Evolutionary conservation across 1,140 invertebrate genomes (phyloP).

Genomic region (Chrysopa pallens): DNA sequence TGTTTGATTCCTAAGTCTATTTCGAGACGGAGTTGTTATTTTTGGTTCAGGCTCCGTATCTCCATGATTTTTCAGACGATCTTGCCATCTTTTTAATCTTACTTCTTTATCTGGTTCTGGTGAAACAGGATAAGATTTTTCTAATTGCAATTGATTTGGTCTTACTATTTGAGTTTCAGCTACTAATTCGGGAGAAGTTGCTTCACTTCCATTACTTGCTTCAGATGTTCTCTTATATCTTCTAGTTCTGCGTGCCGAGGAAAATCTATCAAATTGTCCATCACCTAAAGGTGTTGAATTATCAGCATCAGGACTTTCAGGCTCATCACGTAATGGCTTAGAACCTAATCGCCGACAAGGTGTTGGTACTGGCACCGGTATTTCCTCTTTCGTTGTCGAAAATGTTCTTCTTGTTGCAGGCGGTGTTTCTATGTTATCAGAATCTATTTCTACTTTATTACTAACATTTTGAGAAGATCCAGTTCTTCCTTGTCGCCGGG

Average conservation of each 20-base stretch:
- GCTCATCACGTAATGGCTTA: constrained; percentile 12
- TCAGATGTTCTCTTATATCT: constrained; percentile 60
- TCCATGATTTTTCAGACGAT: constrained; percentile 31
- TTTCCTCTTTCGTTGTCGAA: constrained; percentile 31
- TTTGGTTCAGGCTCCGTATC: constrained; percentile 5
- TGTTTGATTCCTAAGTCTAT: constrained; percentile 27
- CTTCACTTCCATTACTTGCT: constrained; percentile 33
- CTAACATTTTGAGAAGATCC: constrained; percentile 24
- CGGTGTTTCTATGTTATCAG: constrained; percentile 79
- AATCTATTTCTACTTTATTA: constrained; percentile 71
- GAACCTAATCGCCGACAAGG: constrained; percentile 28
- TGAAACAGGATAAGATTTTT: constrained; percentile 8
- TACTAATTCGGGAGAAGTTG: constrained; percentile 27
- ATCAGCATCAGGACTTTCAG: constrained; percentile 21
- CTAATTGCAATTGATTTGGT: constrained; percentile 4
- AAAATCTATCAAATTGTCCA: constrained; percentile 72
- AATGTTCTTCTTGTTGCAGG: constrained; percentile 55
- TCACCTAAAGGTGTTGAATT: constrained; percentile 35
- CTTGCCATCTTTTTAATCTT: constrained; percentile 42
- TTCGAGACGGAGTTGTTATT: constrained; percentile 4
- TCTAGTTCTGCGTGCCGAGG: constrained; percentile 58
- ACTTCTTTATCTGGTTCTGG: constrained; percentile 32
- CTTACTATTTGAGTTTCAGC: constrained; percentile 16
- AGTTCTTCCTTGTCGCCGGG: constrained; percentile 5
- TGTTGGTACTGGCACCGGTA: constrained; percentile 25